These are phyloP conservation scores for Aphelenchoides fujianensis DNA, from an alignment of 1,140 invertebrate species.

Conservation along the genomic window DNA sequence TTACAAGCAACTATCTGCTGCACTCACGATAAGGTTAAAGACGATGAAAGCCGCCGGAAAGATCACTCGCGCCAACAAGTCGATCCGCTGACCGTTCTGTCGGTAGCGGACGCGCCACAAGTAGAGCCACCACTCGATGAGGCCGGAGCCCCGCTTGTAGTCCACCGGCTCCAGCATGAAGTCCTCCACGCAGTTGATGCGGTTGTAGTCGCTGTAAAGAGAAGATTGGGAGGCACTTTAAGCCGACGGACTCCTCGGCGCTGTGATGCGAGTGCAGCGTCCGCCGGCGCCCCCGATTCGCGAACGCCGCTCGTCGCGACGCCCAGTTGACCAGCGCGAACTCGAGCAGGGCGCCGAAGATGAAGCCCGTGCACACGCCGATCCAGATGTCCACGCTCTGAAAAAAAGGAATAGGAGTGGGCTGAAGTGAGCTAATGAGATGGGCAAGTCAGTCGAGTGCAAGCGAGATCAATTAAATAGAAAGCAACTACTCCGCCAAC, in stretches of 20 bases:
- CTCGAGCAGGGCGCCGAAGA: slow-evolving; percentile 90
- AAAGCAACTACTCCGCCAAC: too few species aligned
- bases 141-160: slow-evolving; percentile 19
- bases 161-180: slow-evolving; percentile 17
- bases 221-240: too few species aligned
- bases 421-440: too few species aligned
- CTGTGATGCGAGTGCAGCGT: slow-evolving; percentile 16
- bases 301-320: slow-evolving; percentile 67
- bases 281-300: neutral
- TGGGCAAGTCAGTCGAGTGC: too few species aligned
- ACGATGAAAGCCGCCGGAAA: slow-evolving; percentile 54
- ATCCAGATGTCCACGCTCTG: slow-evolving; percentile 89
- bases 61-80: slow-evolving; percentile 54
- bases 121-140: slow-evolving; percentile 41
- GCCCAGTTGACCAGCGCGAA: slow-evolving; percentile 95
- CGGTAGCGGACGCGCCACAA: slow-evolving; percentile 55
- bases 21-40: slow-evolving; percentile 54
- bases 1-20: too few species aligned
- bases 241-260: slow-evolving; percentile 11
- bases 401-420: too few species aligned
- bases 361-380: slow-evolving; percentile 85
- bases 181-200: slow-evolving; percentile 18
- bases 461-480: too few species aligned
- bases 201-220: slow-evolving; percentile 27
- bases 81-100: slow-evolving; percentile 53